phyloP scores from a whole-genome alignment of 2,888 invertebrate species.

The Bedellia somnulentella region DNA sequence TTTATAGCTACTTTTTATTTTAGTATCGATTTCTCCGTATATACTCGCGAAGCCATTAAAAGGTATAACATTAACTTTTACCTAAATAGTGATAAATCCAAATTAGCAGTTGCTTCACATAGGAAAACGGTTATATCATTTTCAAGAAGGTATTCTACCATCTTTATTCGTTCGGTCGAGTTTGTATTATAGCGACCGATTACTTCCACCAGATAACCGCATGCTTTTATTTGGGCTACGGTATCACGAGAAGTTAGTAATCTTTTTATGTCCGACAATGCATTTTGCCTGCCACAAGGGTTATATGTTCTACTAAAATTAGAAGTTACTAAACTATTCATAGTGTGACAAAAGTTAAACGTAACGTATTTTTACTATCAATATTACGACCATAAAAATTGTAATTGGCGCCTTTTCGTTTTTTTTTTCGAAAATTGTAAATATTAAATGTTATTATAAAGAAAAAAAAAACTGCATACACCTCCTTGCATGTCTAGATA shows the following conservation, averaged over 20 bases:
- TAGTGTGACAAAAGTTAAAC: conserved; percentile 15
- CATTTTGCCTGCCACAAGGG: conserved; percentile 37
- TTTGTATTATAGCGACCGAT: conserved; percentile 27
- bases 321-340: conserved; percentile 35
- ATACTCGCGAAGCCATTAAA: no score
- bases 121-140: conserved; percentile 46
- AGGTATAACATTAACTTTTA: no score
- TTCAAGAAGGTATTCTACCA: conserved; percentile 37
- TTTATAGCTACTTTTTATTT: no score
- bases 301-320: conserved; percentile 42
- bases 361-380: no score
- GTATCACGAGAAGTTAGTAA: conserved; percentile 39
- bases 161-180: conserved; percentile 24
- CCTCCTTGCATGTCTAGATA: no score
- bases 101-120: conserved; percentile 44
- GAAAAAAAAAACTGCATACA: no score
- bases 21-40: no score
- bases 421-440: no score
- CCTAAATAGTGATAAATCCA: conserved; percentile 41
- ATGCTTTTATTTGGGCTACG: conserved; percentile 38
- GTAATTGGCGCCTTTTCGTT: no score
- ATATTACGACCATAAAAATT: no score
- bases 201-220: conserved; percentile 38
- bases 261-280: conserved; percentile 40
- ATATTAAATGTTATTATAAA: no score